Evolutionary conservation across 2,888 invertebrate species (phyloP).

Genomic region (Sesamia inferens): DNA sequence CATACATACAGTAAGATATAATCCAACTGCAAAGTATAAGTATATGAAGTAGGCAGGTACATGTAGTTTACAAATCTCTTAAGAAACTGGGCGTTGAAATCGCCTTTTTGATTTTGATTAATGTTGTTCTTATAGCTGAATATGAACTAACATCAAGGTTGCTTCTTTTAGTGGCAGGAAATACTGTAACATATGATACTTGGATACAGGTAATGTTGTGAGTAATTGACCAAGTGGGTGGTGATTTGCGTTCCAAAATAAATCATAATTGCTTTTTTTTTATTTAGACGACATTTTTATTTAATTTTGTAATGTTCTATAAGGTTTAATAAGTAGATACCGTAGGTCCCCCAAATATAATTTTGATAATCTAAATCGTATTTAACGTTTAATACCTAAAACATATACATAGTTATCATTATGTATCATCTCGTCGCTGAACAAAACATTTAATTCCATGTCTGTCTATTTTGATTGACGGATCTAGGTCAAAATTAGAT

Average conservation of each 20-base stretch:
- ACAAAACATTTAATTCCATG: slow-evolving; percentile 65
- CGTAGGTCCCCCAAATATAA: not conserved
- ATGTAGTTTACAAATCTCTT: slow-evolving; percentile 19
- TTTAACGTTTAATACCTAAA: too few species aligned
- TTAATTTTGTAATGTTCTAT: not conserved
- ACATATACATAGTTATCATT: slow-evolving; percentile 63
- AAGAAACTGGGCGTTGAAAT: slow-evolving; percentile 37
- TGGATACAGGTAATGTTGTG: not conserved
- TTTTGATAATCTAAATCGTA: not conserved
- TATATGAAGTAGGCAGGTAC: not conserved
- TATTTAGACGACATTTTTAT: not conserved
- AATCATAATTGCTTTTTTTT: not conserved
- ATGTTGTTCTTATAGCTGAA: slow-evolving; percentile 11
- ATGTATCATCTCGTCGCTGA: slow-evolving; percentile 72
- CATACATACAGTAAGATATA: not conserved
- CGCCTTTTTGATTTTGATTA: slow-evolving; percentile 31
- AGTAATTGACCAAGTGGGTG: slow-evolving; percentile 23
- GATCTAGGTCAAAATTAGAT: slow-evolving; percentile 74
- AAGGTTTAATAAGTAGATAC: not conserved
- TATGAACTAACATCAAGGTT: slow-evolving; percentile 21
- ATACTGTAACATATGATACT: slow-evolving; percentile 31
- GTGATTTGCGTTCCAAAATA: slow-evolving; percentile 18
- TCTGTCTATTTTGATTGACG: slow-evolving; percentile 72
- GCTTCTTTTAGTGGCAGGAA: slow-evolving; percentile 1
- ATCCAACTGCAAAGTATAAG: not conserved